Evolutionary conservation across 2,113 vertebrate species (phyloP).

Genomic region (Catagonus wagneri): DNA sequence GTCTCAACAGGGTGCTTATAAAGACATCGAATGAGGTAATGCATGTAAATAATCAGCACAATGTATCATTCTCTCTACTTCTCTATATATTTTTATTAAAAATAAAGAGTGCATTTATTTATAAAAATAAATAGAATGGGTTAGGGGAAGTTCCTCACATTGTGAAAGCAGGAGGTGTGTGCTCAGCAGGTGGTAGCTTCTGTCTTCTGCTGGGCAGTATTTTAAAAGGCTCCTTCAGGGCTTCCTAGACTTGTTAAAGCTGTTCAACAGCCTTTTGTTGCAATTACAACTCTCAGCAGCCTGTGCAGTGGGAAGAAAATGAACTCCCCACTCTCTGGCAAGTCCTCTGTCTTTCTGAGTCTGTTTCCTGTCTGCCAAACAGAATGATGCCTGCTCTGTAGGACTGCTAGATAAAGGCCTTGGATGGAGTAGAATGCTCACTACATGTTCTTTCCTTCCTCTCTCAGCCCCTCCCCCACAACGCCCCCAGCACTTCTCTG

Average conservation of each 20-base stretch:
- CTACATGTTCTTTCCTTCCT: background rate
- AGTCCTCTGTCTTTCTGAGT: background rate
- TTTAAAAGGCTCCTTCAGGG: background rate
- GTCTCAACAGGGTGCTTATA: background rate
- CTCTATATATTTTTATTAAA: slow-evolving; percentile 22
- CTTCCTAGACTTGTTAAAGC: background rate
- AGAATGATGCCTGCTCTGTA: background rate
- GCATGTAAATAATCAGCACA: background rate
- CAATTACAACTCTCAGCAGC: background rate
- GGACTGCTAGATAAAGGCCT: background rate
- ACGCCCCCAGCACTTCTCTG: background rate
- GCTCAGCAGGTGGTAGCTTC: background rate
- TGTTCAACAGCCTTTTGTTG: background rate
- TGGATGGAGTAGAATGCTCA: background rate
- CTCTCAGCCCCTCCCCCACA: no score
- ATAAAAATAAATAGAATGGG: slow-evolving; percentile 13
- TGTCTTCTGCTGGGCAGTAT: background rate
- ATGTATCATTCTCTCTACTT: background rate
- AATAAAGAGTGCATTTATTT: background rate
- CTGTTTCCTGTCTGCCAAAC: background rate
- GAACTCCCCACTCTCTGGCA: background rate
- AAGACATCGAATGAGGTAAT: background rate
- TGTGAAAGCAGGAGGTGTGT: background rate
- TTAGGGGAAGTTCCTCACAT: background rate
- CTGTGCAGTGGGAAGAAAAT: background rate